Percentiles rank a stretch among this genome's conserved stretches.
phyloP scores from a whole-genome alignment of 2,113 vertebrate species.

The Grammomys surdaster region DNA sequence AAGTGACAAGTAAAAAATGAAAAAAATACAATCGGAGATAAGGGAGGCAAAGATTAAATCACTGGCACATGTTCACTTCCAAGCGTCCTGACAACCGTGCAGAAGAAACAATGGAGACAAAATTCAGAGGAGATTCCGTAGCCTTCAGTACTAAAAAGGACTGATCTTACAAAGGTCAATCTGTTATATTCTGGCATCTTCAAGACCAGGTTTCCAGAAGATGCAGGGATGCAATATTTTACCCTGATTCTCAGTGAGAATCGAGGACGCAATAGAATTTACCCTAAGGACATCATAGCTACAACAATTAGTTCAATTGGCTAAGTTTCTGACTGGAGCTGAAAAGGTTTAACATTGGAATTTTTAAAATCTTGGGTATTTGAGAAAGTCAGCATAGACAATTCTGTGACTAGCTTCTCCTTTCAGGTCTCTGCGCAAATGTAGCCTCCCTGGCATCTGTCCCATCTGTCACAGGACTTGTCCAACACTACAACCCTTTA shows the following conservation, averaged over 20 bases:
- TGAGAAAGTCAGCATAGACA: not conserved
- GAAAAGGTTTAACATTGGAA: not conserved
- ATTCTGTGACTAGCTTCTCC: not conserved
- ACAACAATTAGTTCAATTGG: not conserved
- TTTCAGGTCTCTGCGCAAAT: not conserved
- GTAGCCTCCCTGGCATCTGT: not conserved
- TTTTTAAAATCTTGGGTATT: not conserved
- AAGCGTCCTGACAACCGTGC: not conserved
- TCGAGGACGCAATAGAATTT: not conserved
- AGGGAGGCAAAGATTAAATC: not conserved
- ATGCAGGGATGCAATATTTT: not conserved
- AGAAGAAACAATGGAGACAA: not conserved
- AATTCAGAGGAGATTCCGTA: not conserved
- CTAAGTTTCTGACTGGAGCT: not conserved
- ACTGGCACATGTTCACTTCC: not conserved
- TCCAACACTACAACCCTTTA: not conserved
- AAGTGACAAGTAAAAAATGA: not conserved
- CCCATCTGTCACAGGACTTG: not conserved
- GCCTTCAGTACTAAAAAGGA: not conserved
- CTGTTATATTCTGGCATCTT: not conserved
- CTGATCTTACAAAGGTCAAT: not conserved
- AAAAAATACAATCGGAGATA: not conserved
- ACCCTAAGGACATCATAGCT: not conserved
- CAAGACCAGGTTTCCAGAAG: not conserved
- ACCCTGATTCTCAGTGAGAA: not conserved